Evolutionary conservation across 2,888 invertebrate genomes (phyloP), one percentile per base, ranked within the genome.

Genomic region (Tenthredo livida): DNA sequence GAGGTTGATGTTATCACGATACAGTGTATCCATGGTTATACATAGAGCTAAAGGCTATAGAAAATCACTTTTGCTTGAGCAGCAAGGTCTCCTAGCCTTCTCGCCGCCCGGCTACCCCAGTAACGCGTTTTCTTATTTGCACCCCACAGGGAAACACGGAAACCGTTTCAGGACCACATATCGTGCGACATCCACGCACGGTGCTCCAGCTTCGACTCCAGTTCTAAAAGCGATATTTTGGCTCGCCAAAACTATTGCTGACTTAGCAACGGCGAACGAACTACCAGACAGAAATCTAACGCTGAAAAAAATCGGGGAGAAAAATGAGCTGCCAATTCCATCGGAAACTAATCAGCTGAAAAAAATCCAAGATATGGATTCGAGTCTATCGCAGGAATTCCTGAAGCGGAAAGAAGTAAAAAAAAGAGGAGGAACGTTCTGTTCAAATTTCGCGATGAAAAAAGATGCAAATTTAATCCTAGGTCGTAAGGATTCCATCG

Each of bases 51-150:
- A 9, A 50, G 77, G 87, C 90, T 85, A 91, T 90, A 90, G 91
- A 92, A 91, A 92, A 92, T 92, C 92, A 91, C 90, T 93, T 92
- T 90, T 88, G 89, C 89, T 88, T 87, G 86, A 89, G 85, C 85
- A 75, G 37, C 37, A 17, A 37, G 54, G 78, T 37, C 17, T 78
- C 29, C 25, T 21, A 75, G 29, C 33, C 70, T 70, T 6, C 75
- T 43, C 21, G 50, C 47, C 17, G 50, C 50, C n/a, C 6, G 15
- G 47, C 17, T 54, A 50, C 47, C 54, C n/a, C 54, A 25, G 54
- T 15, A 25, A 21, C 29, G 77, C 29, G 54, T 80, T 80, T 65
- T 85, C 87, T 87, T 85, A 84, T 58, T 50, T 72, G 86, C 54
- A 84, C 85, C 90, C 89, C 83, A 88, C 87, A 84, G 90, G 89